A percentile compares a stretch with the other conserved stretches of the same genome.
These are phyloP conservation scores for Stenodera caucasica DNA, from an alignment of 2,888 invertebrate genomes.

Conservation along the genomic window DNA sequence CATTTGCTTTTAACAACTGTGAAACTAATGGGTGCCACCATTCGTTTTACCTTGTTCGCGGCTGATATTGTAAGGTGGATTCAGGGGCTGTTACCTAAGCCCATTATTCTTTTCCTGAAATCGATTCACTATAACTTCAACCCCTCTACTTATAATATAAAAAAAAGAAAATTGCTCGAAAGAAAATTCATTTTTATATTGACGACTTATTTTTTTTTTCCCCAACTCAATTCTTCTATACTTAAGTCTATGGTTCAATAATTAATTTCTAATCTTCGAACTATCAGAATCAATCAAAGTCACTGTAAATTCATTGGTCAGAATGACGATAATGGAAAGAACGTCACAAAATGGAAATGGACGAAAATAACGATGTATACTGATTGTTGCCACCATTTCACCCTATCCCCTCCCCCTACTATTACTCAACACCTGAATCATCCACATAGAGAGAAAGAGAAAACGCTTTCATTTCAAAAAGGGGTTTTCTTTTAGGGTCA, in stretches of 20 bases:
- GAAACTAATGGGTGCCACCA: constrained; percentile 53
- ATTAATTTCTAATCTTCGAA: neutral
- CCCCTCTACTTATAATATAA: constrained; percentile 21
- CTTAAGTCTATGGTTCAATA: too few species aligned
- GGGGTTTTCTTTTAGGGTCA: constrained; percentile 28
- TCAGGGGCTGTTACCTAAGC: constrained; percentile 46
- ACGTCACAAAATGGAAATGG: neutral
- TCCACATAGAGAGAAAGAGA: too few species aligned
- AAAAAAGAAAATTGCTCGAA: constrained; percentile 43
- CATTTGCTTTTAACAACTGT: constrained; percentile 54
- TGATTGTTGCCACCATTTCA: constrained; percentile 21
- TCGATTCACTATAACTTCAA: constrained; percentile 41
- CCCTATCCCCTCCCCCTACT: constrained; percentile 25
- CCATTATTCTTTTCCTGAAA: constrained; percentile 49
- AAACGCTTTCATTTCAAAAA: constrained; percentile 25
- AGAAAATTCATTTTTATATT: constrained; percentile 44
- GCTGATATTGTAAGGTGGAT: constrained; percentile 47
- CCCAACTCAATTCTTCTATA: too few species aligned
- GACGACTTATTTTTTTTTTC: constrained; percentile 23
- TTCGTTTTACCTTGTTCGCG: constrained; percentile 49
- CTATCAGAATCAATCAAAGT: constrained; percentile 1
- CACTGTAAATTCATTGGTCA: neutral
- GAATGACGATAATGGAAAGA: neutral
- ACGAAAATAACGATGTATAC: constrained; percentile 6
- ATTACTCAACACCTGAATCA: constrained; percentile 12